Evolutionary conservation across 23 tunicate species (phyloP), one percentile per base, ranked within the genome.

Genomic region (Trididemnum nubilum): DNA sequence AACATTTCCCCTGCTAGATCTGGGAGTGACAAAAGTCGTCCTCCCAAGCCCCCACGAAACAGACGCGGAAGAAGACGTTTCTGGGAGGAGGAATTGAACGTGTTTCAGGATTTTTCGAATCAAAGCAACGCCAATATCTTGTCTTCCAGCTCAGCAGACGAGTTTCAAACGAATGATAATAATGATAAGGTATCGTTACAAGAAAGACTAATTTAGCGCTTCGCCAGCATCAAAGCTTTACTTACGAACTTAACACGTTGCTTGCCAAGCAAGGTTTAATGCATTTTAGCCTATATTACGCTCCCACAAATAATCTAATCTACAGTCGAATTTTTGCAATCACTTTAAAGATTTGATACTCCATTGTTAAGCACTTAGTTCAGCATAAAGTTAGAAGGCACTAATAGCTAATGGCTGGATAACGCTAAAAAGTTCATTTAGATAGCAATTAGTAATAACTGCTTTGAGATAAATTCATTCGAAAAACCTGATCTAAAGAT

Each of bases 31-130:
- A 44, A 44, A 44, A 44, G 54, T 44, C 38, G 49, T 33, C 84
- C 84, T 25, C 84, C 74, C 9, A 81, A 81, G 40, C 84, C 84
- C 31, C 74, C 84, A 4, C 60, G 84, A 21, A 39, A 76, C 5
- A 28, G 64, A 2, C 34, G 28, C 36, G 26, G 81, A 1, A 39
- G 81, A 26, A 23, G 64, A 1, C 40, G 27, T 27, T 76, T 76
- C 50, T 50, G 64, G 64, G 81, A 76, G 28, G 24, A 51, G 36
- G 64, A 76, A 70, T 44, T 44, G 54, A 15, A 44, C 15, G 54
- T 7, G 15, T 44, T 44, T 15, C 54, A 44, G 54, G 12, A 9
- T 7, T 44, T 7, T 44, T 44, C 9, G 9, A n/a, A n/a, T n/a
- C 54, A 44, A 44, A 9, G 12, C 54, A 44, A 44, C 9, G 54